phyloP scores from a whole-genome alignment of 92 coral and sea anemone genomes.

The Galaxea fascicularis region DNA sequence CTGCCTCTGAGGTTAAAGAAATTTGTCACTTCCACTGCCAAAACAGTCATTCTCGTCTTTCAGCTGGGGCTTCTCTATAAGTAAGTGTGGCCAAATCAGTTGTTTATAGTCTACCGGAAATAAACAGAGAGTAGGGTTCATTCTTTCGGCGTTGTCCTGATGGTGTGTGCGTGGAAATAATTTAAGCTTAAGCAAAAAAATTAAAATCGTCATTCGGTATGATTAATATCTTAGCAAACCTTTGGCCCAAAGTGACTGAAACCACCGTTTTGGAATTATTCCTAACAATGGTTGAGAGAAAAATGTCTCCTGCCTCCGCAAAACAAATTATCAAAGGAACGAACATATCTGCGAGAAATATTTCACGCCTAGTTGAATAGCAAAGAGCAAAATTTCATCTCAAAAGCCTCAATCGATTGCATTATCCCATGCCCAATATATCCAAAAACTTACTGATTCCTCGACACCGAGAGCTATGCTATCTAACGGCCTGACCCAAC shows the following conservation, averaged over 20 bases:
- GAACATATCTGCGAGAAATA: not conserved
- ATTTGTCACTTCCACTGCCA: not conserved
- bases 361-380: not conserved
- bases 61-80: not conserved
- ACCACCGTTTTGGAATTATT: not conserved
- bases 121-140: not conserved
- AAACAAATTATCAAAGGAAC: not conserved
- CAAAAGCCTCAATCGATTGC: not conserved
- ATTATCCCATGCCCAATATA: not conserved
- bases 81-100: not conserved
- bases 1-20: not conserved
- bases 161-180: not conserved
- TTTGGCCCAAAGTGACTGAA: not conserved
- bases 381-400: not conserved
- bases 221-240: not conserved
- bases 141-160: not conserved
- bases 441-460: not conserved
- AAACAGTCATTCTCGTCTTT: not conserved
- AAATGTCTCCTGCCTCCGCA: not conserved
- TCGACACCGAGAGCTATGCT: not conserved
- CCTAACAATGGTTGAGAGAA: not conserved
- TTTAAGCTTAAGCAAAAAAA: not conserved
- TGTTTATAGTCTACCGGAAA: conserved; percentile 5
- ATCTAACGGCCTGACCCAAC: not conserved
- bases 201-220: not conserved